Percentiles rank a stretch among this genome's conserved stretches.
phyloP scores from a whole-genome alignment of 2,113 vertebrate species.

The Cygnus buccinator region DNA sequence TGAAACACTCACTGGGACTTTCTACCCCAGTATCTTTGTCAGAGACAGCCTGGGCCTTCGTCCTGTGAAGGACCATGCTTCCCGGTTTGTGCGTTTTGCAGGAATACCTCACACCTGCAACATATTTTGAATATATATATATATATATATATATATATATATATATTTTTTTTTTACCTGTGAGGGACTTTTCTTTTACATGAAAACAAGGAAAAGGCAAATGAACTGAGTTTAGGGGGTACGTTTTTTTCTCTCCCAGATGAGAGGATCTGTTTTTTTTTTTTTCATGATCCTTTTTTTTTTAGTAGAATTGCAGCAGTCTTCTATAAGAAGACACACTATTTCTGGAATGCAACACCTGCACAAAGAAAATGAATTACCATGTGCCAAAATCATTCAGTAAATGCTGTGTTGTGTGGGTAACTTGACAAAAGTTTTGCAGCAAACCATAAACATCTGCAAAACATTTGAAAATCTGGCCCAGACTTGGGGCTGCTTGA shows the following conservation, averaged over 20 bases:
- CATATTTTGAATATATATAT: neutral
- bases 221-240: neutral
- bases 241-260: neutral
- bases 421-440: conserved; percentile 40
- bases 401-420: conserved; percentile 31
- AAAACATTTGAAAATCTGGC: conserved; percentile 55
- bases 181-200: neutral
- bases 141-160: no score
- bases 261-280: conserved; percentile 52
- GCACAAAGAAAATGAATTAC: conserved; percentile 54
- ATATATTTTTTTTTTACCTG: neutral
- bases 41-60: neutral
- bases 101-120: neutral
- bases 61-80: neutral
- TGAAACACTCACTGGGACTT: neutral
- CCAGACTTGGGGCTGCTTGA: conserved; percentile 17
- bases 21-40: rapidly evolving
- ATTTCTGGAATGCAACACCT: conserved; percentile 79
- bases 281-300: conserved; percentile 48
- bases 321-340: conserved; percentile 69
- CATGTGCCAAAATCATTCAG: conserved; percentile 8
- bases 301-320: conserved; percentile 68
- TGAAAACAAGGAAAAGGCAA: neutral
- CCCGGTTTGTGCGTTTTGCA: neutral
- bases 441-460: conserved; percentile 60